Evolutionary conservation across 2,888 invertebrate genomes (phyloP), one percentile per base, ranked within the genome.

Genomic region (Morpho deidamia): DNA sequence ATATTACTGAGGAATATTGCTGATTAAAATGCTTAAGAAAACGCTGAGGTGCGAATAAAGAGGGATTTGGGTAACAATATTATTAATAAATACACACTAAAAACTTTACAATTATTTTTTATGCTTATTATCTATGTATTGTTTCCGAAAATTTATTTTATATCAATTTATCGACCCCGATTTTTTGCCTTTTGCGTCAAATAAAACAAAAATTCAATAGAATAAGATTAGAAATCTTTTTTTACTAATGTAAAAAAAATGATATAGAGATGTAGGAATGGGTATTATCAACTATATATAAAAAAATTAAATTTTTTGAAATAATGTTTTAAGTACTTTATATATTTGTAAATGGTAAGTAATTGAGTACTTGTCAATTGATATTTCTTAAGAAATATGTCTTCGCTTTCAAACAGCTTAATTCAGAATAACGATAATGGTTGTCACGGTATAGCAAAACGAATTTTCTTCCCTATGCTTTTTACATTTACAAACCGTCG

Each of bases 401-500:
- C 23, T 23, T 23, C 70, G 72, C 72, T 70, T 70, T 68, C 75
- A 76, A 76, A 76, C 76, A 77, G 74, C 75, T 76, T 83, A 83
- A 87, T 84, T 83, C 77, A 81, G 76, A 87, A 74, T 87, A 86
- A 87, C 81, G 87, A 78, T 86, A 85, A 83, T 83, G 83, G 82
- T 74, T 79, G 83, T 81, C 83, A 78, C 70, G 82, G 78, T 70
- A 79, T 78, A 76, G 74, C 23, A 81, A 85, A 87, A 83, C 84
- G 83, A 86, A 85, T 83, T 84, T 81, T 77, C 81, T 80, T 81
- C 83, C 86, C 84, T 81, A 72, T 83, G 75, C 80, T 71, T 84
- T 86, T 83, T 81, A 81, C 87, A 88, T 85, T 84, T 85, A 84
- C 87, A 88, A 87, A 88, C 83, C 81, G 81, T 76, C 73, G 68